Evolutionary conservation across 53 echinoderm and acorn worm species (phyloP).

Genomic region (Echinometra lucunter): DNA sequence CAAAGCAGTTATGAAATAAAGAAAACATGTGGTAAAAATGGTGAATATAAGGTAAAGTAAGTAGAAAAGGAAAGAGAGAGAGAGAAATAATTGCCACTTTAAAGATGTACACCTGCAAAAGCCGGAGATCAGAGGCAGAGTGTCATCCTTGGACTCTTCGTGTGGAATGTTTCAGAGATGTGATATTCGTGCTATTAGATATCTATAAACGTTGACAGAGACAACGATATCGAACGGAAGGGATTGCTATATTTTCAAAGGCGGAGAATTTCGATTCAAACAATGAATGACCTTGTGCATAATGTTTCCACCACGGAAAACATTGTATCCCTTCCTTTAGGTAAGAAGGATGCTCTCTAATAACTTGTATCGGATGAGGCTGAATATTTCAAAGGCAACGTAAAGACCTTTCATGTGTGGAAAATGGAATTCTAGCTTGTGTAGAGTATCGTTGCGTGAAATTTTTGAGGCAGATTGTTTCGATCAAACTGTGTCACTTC

Average conservation of each 20-base stretch:
- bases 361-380: background rate
- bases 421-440: background rate
- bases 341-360: background rate
- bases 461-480: background rate
- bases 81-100: background rate
- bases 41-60: background rate
- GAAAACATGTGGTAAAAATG: too few species aligned
- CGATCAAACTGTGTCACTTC: too few species aligned
- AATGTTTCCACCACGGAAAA: slow-evolving; percentile 64
- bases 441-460: background rate
- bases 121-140: background rate
- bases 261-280: slow-evolving; percentile 59
- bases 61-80: background rate
- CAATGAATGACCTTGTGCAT: slow-evolving; percentile 56
- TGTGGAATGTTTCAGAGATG: background rate
- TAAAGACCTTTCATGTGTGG: slow-evolving; percentile 22
- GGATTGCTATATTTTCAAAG: slow-evolving; percentile 24
- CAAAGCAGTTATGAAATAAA: background rate
- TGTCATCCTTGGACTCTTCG: background rate
- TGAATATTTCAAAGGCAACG: background rate
- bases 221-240: slow-evolving; percentile 58
- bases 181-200: background rate
- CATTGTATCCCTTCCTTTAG: slow-evolving; percentile 55
- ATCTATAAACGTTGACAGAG: slow-evolving; percentile 51
- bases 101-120: background rate